Evolutionary conservation across 53 echinoderm and acorn worm species (phyloP).

Genomic region (Echinometra lucunter): DNA sequence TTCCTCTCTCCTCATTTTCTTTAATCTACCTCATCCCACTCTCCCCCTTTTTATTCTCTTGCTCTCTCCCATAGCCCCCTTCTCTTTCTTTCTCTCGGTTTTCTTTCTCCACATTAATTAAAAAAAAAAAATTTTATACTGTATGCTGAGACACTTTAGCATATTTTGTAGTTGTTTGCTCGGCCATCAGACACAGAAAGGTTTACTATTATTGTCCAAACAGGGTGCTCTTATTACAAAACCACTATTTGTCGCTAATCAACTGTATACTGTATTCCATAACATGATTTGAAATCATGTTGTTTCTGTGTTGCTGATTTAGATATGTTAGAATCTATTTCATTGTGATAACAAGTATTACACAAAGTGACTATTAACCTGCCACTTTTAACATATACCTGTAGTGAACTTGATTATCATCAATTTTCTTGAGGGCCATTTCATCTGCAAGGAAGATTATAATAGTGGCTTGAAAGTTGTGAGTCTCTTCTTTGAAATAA

Average conservation of each 20-base stretch:
- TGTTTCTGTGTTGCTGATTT: not conserved
- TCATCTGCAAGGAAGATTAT: not conserved
- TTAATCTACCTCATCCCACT: not conserved
- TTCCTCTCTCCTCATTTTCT: not conserved
- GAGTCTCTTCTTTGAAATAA: too few relatives aligned
- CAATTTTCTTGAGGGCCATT: not conserved
- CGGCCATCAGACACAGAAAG: not conserved
- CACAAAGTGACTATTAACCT: too few relatives aligned
- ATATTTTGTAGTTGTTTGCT: not conserved
- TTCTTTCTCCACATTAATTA: not conserved
- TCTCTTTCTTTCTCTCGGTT: too few relatives aligned
- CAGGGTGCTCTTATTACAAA: constrained; percentile 15
- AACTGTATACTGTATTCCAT: not conserved
- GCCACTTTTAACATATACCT: too few relatives aligned
- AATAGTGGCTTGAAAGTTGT: not conserved
- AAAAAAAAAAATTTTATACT: not conserved
- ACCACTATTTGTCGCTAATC: not conserved
- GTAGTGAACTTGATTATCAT: not conserved
- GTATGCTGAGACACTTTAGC: not conserved
- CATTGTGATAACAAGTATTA: not conserved
- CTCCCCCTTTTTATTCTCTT: not conserved
- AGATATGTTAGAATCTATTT: not conserved
- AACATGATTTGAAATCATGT: not conserved
- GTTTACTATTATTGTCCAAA: not conserved
- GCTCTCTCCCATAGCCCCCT: not conserved